Evolutionary conservation across 2,888 invertebrate genomes (phyloP).

Genomic region (Junonia oenone): DNA sequence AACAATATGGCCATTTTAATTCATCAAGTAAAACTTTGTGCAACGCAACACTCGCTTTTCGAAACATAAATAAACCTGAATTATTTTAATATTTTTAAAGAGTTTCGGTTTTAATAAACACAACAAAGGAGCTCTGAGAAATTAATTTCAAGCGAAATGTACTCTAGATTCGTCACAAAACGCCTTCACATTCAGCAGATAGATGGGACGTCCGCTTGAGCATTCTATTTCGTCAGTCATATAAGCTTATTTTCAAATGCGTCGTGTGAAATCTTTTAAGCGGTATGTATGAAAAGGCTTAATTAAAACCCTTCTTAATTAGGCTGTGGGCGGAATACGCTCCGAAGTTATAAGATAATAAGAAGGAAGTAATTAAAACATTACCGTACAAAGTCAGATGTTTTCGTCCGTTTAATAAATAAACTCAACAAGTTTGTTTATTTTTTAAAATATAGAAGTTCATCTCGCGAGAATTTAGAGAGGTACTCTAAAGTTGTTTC

Average conservation of each 20-base stretch:
- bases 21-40: too few relatives aligned
- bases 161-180: neutral
- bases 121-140: neutral
- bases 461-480: too few relatives aligned
- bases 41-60: too few relatives aligned
- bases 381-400: constrained; percentile 53
- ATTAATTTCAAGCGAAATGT: neutral
- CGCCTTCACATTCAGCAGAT: neutral
- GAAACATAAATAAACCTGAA: too few relatives aligned
- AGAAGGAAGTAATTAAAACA: constrained; percentile 64
- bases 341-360: constrained; percentile 56
- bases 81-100: too few relatives aligned
- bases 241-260: constrained; percentile 20
- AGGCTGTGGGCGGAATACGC: constrained; percentile 45
- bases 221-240: neutral
- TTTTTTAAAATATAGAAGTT: constrained; percentile 25
- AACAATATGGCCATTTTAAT: too few relatives aligned
- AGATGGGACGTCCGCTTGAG: neutral
- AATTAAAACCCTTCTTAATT: constrained; percentile 62
- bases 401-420: constrained; percentile 46
- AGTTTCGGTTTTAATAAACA: neutral
- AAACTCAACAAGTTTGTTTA: constrained; percentile 51
- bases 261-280: constrained; percentile 37
- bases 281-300: constrained; percentile 43
- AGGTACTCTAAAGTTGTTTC: too few relatives aligned